Conservation (phyloP, 1,140 invertebrate species). For the Helicorthomorpha holstii region DNA sequence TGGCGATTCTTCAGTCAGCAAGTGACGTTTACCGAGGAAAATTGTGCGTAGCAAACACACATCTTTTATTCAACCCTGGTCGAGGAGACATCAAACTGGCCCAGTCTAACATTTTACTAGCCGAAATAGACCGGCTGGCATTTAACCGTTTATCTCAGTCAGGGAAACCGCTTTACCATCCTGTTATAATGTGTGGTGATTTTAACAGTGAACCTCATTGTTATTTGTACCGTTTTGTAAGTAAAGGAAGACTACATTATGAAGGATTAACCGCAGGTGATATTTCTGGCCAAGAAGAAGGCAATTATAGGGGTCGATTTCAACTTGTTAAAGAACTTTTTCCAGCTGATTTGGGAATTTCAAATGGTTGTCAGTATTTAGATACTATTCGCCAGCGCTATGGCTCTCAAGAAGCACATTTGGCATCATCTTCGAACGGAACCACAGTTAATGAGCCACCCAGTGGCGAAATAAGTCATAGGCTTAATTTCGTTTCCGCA, state of each 20-base stretch:
- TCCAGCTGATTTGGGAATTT: conserved; percentile 36
- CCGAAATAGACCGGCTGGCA: conserved; percentile 64
- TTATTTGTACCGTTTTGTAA: conserved; percentile 51
- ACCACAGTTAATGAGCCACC: neutral
- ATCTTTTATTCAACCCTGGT: conserved; percentile 81
- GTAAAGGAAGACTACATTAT: conserved; percentile 42
- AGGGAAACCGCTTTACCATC: conserved; percentile 36
- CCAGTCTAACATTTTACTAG: conserved; percentile 54
- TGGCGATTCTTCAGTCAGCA: conserved; percentile 42
- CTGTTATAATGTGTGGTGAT: conserved; percentile 73
- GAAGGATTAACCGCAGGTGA: conserved; percentile 19
- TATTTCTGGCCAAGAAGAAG: conserved; percentile 21
- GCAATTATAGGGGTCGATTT: conserved; percentile 1
- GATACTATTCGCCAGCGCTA: conserved; percentile 13
- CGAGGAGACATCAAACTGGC: conserved; percentile 73
- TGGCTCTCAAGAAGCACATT: neutral
- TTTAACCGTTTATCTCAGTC: conserved; percentile 24
- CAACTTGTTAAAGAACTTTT: conserved; percentile 25
- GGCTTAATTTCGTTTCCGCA: conserved; percentile 22
- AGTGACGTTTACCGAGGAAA: conserved; percentile 14
- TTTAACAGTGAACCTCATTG: conserved; percentile 62
- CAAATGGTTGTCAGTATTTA: conserved; percentile 46
- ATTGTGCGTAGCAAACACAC: conserved; percentile 71
- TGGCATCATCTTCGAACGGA: neutral
- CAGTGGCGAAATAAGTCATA: conserved; percentile 16